These are phyloP conservation scores for Hirtodrosophila alboralis DNA, from an alignment of 2,888 invertebrate genomes.

Conservation along the genomic window DNA sequence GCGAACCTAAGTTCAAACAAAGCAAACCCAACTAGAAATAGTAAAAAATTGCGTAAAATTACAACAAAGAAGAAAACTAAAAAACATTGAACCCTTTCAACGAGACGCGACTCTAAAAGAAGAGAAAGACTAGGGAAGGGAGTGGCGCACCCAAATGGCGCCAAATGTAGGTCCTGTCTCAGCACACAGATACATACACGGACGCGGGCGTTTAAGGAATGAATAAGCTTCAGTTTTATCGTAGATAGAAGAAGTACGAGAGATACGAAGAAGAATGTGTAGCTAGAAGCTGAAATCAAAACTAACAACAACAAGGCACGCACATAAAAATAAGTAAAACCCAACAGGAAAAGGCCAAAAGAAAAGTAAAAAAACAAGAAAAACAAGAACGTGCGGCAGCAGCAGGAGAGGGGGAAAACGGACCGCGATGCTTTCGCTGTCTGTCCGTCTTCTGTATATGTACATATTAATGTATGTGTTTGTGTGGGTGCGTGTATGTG, in stretches of 20 bases:
- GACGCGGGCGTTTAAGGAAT: conserved; percentile 27
- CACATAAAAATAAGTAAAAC: conserved; percentile 49
- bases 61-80: conserved; percentile 11
- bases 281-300: conserved; percentile 43
- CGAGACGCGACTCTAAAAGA: conserved; percentile 10
- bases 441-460: conserved; percentile 32
- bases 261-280: conserved; percentile 34
- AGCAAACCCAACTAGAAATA: conserved; percentile 36
- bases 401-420: conserved; percentile 8
- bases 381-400: conserved; percentile 61
- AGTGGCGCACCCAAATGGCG: conserved; percentile 50
- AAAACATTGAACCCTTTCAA: conserved; percentile 43
- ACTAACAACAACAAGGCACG: conserved; percentile 41
- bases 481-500: conserved; percentile 28
- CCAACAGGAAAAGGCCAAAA: conserved; percentile 59
- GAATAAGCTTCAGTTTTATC: conserved; percentile 41
- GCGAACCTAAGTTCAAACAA: conserved; percentile 43
- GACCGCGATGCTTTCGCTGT: conserved; percentile 47
- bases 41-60: conserved; percentile 57
- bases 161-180: conserved; percentile 55
- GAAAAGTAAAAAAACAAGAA: conserved; percentile 48
- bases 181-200: conserved; percentile 27
- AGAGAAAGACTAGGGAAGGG: conserved; percentile 24
- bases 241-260: conserved; percentile 47
- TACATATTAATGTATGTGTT: conserved; percentile 2